phyloP scores from a whole-genome alignment of 2,797 vertebrate genomes.

The Crypturellus tataupa region DNA sequence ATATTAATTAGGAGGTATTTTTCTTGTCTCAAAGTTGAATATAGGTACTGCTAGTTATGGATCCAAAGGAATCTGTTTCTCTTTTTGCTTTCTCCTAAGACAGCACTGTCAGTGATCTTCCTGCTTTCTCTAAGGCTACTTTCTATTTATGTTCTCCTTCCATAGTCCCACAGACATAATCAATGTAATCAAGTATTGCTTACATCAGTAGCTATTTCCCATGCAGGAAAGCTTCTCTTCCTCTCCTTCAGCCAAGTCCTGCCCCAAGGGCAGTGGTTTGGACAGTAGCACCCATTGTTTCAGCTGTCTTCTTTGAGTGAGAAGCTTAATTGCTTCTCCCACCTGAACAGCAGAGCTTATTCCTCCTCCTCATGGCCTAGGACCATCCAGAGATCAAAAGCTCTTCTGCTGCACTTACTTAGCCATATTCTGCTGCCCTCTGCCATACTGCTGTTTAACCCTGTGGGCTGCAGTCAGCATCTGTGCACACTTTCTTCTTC shows the following conservation, averaged over 20 bases:
- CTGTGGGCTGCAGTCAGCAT: not conserved
- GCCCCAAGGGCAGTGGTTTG: not conserved
- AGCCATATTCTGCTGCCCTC: not conserved
- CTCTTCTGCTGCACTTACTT: not conserved
- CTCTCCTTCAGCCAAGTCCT: not conserved
- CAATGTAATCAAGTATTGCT: not conserved
- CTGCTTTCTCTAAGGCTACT: not conserved
- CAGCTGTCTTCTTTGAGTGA: conserved; percentile 6
- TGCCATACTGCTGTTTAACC: not conserved
- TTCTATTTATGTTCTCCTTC: not conserved
- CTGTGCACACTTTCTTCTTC: not conserved
- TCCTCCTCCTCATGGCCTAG: not conserved
- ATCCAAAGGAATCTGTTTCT: not conserved
- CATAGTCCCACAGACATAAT: not conserved
- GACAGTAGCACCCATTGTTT: conserved; percentile 34
- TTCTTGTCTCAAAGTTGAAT: not conserved
- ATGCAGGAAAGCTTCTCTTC: not conserved
- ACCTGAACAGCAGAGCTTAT: not conserved
- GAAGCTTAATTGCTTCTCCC: conserved; percentile 8
- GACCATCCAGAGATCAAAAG: not conserved
- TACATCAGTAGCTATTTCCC: not conserved
- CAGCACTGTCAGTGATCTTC: not conserved
- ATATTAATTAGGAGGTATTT: not conserved
- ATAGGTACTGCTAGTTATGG: not conserved
- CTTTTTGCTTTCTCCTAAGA: not conserved